Conservation (phyloP, 2,797 vertebrate genomes). For the Muscicapa striata region DNA sequence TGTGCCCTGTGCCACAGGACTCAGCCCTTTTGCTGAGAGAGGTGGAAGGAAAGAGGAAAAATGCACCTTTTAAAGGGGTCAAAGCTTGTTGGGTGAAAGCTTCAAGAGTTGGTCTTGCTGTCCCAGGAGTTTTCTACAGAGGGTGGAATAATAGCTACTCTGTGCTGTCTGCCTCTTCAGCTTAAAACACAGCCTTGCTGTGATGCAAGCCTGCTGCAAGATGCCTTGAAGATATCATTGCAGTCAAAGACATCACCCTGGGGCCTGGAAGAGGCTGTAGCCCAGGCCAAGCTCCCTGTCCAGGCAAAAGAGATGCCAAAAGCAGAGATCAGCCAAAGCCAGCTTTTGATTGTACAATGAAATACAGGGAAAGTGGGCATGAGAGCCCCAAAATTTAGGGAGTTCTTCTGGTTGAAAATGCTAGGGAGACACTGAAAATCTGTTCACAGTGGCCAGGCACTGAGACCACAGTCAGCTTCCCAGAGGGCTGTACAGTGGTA, state of each 20-base stretch:
- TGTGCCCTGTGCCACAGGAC: not conserved
- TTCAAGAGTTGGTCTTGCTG: not conserved
- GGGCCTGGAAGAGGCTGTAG: not conserved
- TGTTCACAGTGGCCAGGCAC: not conserved
- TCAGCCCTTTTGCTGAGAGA: not conserved
- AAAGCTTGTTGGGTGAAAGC: not conserved
- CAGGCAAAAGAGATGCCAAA: not conserved
- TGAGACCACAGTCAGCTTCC: not conserved
- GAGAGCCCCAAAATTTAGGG: not conserved
- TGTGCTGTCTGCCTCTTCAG: not conserved
- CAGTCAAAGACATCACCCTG: not conserved
- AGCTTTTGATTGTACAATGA: not conserved
- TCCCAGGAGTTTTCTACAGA: not conserved
- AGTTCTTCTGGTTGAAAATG: not conserved
- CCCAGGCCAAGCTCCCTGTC: rapidly evolving
- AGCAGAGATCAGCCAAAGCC: not conserved
- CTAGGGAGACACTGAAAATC: not conserved
- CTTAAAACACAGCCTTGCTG: not conserved
- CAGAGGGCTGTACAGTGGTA: not conserved
- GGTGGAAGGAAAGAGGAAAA: not conserved
- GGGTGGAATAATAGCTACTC: not conserved
- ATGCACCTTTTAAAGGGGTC: not conserved
- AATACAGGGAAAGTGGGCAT: not conserved
- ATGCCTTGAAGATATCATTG: not conserved
- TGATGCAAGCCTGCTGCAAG: not conserved